Base-by-base conservation (phyloP, 2,888 invertebrate species). In the Hipparchia sbordonii region DNA sequence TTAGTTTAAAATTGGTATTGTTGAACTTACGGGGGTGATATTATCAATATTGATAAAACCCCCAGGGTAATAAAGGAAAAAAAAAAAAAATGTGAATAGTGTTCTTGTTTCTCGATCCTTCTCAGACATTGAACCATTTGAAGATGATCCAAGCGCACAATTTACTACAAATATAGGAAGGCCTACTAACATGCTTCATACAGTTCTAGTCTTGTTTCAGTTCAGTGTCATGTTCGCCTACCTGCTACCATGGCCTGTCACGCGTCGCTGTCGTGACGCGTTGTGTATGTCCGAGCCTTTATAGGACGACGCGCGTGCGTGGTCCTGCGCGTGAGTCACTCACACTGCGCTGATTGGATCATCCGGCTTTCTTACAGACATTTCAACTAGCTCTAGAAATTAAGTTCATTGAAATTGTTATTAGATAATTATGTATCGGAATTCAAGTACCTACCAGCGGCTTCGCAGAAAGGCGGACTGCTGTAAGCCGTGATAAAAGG, bases 301-400 rank as follows among this genome's bases (percentile, higher is more conserved):
- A 23, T 39, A 39, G 39, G 80, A 80, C 79, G 80, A 83, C 80
- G 83, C 82, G 82, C 82, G 80, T 74, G 80, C 82, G 82, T 82
- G 81, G 80, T 82, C 84, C 82, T 82, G 81, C 79, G 73, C 74
- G 75, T 80, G 86, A 81, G 87, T 92, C 91, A 92, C 86, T 91
- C 91, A 91, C 84, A 82, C 83, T 78, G 82, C 82, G 84, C 83
- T 90, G 90, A 93, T 92, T 92, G 91, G 88, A 82, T 85, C 91
- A 92, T 93, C 93, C 92, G 90, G 90, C 86, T 85, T 85, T 85
- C 83, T 82, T 75, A 78, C 79, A 88, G 87, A 88, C 88, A 82
- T 88, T 84, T 87, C 83, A 89, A 89, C 87, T 85, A 85, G 81
- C 80, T 81, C 79, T 78, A 60, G 48, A 62, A 62, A 62, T 52